Percentiles rank a stretch among this genome's conserved stretches.
Conservation (phyloP, 1,140 invertebrate species). For the Sycophaga agraensis region DNA sequence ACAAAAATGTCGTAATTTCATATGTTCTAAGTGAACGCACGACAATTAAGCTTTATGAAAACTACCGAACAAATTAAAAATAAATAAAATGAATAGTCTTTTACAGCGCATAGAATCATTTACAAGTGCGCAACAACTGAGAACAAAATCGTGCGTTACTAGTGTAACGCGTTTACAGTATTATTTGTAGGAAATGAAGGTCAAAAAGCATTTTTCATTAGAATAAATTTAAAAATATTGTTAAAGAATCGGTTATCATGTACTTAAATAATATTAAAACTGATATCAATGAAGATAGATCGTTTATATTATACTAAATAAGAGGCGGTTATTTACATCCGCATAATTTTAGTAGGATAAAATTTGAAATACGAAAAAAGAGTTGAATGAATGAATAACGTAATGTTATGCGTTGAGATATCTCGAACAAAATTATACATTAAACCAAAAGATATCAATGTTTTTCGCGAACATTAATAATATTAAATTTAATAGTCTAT, state of each 20-base stretch:
- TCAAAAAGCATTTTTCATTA: constrained; percentile 8
- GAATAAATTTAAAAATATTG: constrained; percentile 12
- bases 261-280: constrained; percentile 23
- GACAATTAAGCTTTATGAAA: constrained; percentile 6
- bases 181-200: constrained; percentile 12
- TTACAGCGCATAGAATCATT: constrained; percentile 15
- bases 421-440: too few relatives aligned
- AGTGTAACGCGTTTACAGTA: constrained; percentile 13
- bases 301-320: constrained; percentile 6
- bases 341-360: constrained; percentile 19
- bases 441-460: too few relatives aligned
- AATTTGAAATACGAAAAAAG: constrained; percentile 6
- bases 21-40: neutral
- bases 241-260: constrained; percentile 16
- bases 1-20: neutral
- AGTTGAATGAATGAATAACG: neutral
- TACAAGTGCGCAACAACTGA: constrained; percentile 21
- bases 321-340: constrained; percentile 5
- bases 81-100: neutral
- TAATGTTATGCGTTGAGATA: neutral
- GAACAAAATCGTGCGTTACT: constrained; percentile 1
- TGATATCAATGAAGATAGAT: too few relatives aligned
- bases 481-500: constrained; percentile 1
- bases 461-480: neutral
- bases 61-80: constrained; percentile 8